Conservation (phyloP, 2,888 invertebrate genomes). For the Pachydiplax longipennis region DNA sequence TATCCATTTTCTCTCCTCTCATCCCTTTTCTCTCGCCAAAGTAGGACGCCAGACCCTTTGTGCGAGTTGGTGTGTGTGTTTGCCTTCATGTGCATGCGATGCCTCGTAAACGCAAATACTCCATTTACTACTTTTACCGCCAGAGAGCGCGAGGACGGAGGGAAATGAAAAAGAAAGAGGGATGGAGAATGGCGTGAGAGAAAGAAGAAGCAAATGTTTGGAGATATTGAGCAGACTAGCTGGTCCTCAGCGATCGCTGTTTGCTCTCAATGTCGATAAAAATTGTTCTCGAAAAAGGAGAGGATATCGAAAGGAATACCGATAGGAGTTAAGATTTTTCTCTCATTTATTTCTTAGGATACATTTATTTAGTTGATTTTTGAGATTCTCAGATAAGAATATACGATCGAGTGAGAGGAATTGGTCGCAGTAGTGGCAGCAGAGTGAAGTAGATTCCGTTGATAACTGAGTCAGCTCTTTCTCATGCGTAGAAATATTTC, state of each 20-base stretch:
- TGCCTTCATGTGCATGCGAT: not conserved
- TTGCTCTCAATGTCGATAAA: not conserved
- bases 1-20: not conserved
- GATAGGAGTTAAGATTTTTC: no score
- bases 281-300: not conserved
- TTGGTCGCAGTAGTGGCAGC: no score
- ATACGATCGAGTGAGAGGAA: no score
- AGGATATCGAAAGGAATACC: not conserved
- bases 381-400: no score
- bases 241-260: conserved; percentile 14
- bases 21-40: not conserved
- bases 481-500: no score
- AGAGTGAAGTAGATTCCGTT: no score
- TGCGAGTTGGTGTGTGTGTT: not conserved
- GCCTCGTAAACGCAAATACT: conserved; percentile 11
- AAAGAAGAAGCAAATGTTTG: not conserved
- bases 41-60: not conserved
- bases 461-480: no score
- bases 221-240: conserved; percentile 14
- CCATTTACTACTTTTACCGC: not conserved
- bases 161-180: not conserved
- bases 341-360: no score
- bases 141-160: not conserved
- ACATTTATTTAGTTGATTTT: no score
- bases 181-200: not conserved